Evolutionary conservation across 2,797 vertebrate genomes (phyloP).

Genomic region (Lepus oiostolus): DNA sequence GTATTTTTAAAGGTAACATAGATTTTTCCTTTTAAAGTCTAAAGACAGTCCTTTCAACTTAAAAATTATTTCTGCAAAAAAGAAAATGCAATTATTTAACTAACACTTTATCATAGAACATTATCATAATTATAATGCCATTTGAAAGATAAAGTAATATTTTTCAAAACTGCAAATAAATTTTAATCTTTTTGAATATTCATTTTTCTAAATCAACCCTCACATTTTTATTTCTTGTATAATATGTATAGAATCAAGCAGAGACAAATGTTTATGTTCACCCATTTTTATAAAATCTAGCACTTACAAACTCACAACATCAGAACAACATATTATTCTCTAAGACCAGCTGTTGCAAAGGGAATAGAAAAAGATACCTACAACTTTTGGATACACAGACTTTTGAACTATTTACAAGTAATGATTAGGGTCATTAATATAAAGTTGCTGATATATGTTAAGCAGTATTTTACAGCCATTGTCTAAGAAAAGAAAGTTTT

Average conservation of each 20-base stretch:
- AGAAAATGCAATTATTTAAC: not conserved
- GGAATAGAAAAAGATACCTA: not conserved
- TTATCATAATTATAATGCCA: not conserved
- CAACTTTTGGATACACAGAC: not conserved
- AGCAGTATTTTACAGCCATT: not conserved
- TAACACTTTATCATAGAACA: not conserved
- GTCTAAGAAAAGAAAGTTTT: not conserved
- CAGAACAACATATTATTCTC: not conserved
- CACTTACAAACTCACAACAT: not conserved
- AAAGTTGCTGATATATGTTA: not conserved
- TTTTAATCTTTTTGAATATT: not conserved
- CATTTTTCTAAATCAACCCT: not conserved
- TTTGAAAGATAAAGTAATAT: constrained; percentile 1
- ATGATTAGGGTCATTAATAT: not conserved
- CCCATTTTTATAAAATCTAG: not conserved
- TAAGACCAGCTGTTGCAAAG: not conserved
- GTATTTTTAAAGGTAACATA: not conserved
- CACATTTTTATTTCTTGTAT: not conserved
- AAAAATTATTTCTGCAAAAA: constrained; percentile 6
- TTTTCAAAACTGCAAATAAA: not conserved
- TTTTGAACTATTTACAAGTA: not conserved
- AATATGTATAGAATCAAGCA: not conserved
- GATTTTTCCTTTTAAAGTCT: not conserved
- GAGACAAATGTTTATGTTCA: not conserved
- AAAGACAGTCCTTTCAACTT: not conserved